These are phyloP conservation scores for Halictus ligatus DNA, from an alignment of 2,888 invertebrate genomes.

Conservation along the genomic window DNA sequence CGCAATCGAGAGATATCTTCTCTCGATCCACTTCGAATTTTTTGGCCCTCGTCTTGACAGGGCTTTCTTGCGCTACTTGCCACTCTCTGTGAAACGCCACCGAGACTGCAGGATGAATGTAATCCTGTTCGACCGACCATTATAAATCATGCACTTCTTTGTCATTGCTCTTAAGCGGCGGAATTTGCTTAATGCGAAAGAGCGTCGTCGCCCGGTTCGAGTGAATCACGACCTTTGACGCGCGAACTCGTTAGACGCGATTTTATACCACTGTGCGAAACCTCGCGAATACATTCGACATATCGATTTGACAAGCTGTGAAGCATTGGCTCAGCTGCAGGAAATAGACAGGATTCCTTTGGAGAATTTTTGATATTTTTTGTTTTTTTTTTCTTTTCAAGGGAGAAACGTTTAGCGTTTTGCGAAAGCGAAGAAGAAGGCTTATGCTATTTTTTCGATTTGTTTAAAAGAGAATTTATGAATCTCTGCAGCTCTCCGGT, in stretches of 20 bases:
- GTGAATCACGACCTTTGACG: background rate
- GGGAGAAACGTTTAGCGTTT: background rate
- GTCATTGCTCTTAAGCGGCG: background rate
- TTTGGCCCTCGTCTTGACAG: constrained; percentile 43
- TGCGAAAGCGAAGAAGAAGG: background rate
- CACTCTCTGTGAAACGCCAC: background rate
- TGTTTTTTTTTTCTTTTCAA: background rate
- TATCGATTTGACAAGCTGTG: background rate
- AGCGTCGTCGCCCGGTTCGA: background rate
- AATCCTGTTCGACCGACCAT: background rate
- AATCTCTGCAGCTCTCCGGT: too few relatives aligned
- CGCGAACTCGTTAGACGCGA: background rate
- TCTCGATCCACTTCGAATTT: constrained; percentile 58
- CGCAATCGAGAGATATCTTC: constrained; percentile 53
- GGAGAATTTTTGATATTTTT: background rate
- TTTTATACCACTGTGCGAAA: background rate
- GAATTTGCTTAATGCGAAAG: constrained; percentile 7
- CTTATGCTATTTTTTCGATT: background rate
- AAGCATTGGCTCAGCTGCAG: background rate
- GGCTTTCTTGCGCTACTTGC: constrained; percentile 51
- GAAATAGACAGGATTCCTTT: background rate
- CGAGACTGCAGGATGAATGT: constrained; percentile 5
- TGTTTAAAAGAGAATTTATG: too few relatives aligned
- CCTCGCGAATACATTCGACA: background rate
- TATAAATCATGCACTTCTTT: constrained; percentile 4